These are phyloP conservation scores for Beris morrisii DNA, from an alignment of 2,888 invertebrate genomes.

Conservation along the genomic window DNA sequence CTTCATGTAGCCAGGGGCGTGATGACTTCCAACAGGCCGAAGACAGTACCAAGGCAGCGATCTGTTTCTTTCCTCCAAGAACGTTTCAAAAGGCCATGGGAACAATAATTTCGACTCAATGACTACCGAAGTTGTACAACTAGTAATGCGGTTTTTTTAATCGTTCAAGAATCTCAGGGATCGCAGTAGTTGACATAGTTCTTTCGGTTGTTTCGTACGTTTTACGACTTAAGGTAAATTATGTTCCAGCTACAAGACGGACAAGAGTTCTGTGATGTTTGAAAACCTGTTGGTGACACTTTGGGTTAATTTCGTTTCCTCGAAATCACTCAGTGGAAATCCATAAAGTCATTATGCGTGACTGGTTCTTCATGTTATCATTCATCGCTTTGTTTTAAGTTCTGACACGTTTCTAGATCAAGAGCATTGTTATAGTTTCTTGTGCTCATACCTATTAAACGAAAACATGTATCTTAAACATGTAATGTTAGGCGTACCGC, in stretches of 20 bases:
- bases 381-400: too few relatives aligned
- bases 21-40: not conserved
- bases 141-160: constrained; percentile 10
- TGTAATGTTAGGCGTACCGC: too few relatives aligned
- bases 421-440: too few relatives aligned
- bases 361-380: too few relatives aligned
- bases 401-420: too few relatives aligned
- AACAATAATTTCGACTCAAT: not conserved
- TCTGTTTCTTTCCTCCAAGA: constrained; percentile 18
- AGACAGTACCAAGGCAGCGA: not conserved
- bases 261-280: constrained; percentile 14
- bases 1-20: constrained; percentile 11
- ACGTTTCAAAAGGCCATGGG: constrained; percentile 15
- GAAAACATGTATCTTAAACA: too few relatives aligned
- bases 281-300: constrained; percentile 1
- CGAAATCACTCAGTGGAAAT: constrained; percentile 27
- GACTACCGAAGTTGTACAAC: not conserved
- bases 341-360: constrained; percentile 12
- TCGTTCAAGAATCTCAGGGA: constrained; percentile 3
- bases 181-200: constrained; percentile 11
- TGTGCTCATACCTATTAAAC: too few relatives aligned
- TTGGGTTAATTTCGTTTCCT: constrained; percentile 20
- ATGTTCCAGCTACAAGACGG: not conserved
- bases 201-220: constrained; percentile 7
- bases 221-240: constrained; percentile 12